Conservation (phyloP, 2,113 vertebrate genomes). For the Camelus dromedarius region DNA sequence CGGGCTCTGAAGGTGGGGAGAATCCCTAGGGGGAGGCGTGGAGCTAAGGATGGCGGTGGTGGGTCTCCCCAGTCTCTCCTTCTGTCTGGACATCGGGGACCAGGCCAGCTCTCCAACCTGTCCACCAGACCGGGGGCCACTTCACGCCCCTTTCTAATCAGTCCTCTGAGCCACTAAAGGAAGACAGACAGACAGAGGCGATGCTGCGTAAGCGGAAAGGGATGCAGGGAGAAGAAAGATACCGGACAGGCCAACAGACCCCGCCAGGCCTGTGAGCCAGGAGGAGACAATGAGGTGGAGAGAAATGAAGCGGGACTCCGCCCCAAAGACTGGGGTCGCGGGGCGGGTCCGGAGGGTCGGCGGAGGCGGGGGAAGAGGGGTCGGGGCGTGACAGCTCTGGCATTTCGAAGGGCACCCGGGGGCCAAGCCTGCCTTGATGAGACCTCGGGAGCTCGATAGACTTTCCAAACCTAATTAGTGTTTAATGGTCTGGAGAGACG, state of each 20-base stretch:
- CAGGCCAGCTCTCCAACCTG: not conserved
- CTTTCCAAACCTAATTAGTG: constrained; percentile 93
- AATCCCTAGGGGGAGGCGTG: not conserved
- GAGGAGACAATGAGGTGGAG: not conserved
- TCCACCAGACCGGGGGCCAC: not conserved
- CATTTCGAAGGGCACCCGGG: constrained; percentile 87
- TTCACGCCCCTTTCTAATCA: not conserved
- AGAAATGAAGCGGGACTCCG: not conserved
- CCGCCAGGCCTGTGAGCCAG: not conserved
- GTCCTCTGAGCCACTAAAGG: not conserved
- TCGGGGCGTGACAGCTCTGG: constrained; percentile 76
- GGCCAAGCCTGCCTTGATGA: constrained; percentile 87
- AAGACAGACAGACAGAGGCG: not conserved
- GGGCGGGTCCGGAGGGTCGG: not conserved
- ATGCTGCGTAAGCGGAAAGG: accelerated
- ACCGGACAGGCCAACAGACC: too few relatives aligned
- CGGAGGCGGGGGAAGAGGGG: not conserved
- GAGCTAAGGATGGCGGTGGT: not conserved
- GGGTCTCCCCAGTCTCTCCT: not conserved
- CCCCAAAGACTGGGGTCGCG: not conserved
- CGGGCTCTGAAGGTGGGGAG: not conserved
- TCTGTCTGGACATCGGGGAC: too few relatives aligned
- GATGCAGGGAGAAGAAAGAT: not conserved
- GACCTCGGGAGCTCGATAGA: constrained; percentile 88
- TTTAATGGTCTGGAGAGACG: constrained; percentile 92